Base-by-base conservation (phyloP, 2,888 invertebrate genomes). In the Leistus spinibarbis region DNA sequence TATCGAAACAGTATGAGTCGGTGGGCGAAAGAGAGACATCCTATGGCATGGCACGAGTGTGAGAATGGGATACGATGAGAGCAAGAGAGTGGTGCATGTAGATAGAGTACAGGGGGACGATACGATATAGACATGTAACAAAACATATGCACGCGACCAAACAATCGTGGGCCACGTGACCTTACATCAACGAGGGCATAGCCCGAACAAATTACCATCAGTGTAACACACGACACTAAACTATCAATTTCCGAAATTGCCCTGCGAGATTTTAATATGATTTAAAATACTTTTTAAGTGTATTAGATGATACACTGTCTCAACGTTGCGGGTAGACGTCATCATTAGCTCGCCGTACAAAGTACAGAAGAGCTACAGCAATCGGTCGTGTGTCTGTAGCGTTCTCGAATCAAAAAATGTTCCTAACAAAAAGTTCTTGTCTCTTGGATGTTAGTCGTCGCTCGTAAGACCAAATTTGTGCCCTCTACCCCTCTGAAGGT, bases 91-190 rank as follows among this genome's bases (percentile, higher is more conserved):
- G n/a, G n/a, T 19, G 19, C 56, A 57, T 65, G 65, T 57, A 63
- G 54, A 40, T 62, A 67, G 54, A 62, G 67, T 74, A 62, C 68
- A 40, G 22, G 60, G 66, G 60, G 64, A 57, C 65, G 66, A 66
- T 23, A 54, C 63, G 54, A 76, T 78, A 77, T 78, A 77, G 78
- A 78, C 77, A 78, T 77, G 78, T 79, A 79, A 80, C 81, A 81
- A 81, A 81, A 80, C 79, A 80, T 79, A 79, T 79, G 79, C 81
- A 81, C 81, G 81, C 81, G 81, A 80, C 81, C 78, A 74, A 78
- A 79, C 80, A 81, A 81, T 81, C 80, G 73, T 22, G 78, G 71
- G 80, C 78, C 81, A 81, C 81, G 81, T 81, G 81, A 78, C 79
- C 76, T 73, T 16, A 16, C 64, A 40, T 40, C 40, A 40, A 40